These are phyloP conservation scores for Psilopogon haemacephalus DNA, from an alignment of 2,113 vertebrate species.

Conservation along the genomic window DNA sequence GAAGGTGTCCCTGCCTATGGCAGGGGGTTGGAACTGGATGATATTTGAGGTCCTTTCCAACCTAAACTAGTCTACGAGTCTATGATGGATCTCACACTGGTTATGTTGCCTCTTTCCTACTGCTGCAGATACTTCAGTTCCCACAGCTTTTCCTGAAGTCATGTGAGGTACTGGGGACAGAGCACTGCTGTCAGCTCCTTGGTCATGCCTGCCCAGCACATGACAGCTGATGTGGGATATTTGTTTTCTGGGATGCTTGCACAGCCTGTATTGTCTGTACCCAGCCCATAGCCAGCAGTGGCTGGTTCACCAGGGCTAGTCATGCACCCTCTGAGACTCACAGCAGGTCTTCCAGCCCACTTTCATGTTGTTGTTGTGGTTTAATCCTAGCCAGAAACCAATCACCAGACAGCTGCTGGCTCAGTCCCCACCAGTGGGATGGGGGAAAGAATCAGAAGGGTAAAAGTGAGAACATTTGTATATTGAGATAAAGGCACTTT, in stretches of 20 bases:
- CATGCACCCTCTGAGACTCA: fast-evolving
- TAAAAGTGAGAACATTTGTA: too few relatives aligned
- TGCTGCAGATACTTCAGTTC: fast-evolving
- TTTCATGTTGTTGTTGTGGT: neutral
- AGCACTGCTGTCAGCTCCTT: neutral
- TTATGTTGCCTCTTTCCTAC: neutral
- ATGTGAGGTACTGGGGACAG: neutral
- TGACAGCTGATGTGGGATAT: fast-evolving
- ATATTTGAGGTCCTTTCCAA: too few relatives aligned
- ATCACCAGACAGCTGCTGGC: neutral
- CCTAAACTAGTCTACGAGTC: too few relatives aligned
- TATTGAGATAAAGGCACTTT: too few relatives aligned
- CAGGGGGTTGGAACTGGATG: too few relatives aligned
- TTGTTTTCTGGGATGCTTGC: neutral
- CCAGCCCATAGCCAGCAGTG: too few relatives aligned
- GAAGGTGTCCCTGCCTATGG: too few relatives aligned
- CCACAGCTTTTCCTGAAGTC: neutral
- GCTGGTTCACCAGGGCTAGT: neutral
- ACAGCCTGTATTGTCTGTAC: too few relatives aligned
- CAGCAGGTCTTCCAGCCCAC: neutral
- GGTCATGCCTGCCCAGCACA: fast-evolving
- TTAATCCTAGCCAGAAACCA: neutral
- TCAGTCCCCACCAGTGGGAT: neutral
- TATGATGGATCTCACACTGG: neutral
- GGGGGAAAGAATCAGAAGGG: too few relatives aligned